Conservation (phyloP, 2,113 vertebrate species). For the Otis tarda region DNA sequence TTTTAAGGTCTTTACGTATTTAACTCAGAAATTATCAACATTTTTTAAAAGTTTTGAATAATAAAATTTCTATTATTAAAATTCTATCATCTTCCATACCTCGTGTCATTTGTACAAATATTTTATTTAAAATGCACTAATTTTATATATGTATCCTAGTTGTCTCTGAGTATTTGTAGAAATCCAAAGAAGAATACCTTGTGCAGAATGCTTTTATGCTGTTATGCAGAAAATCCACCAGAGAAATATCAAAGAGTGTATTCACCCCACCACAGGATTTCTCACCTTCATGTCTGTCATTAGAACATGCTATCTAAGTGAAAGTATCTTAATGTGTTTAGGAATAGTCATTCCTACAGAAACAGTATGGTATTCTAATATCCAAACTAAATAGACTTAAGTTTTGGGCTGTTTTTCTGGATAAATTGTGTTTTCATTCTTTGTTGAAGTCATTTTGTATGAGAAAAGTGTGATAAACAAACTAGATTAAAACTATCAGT, state of each 20-base stretch:
- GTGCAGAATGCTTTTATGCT: neutral
- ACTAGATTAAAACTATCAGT: neutral
- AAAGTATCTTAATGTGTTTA: neutral
- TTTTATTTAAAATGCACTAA: neutral
- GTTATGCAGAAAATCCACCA: neutral
- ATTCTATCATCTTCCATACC: neutral
- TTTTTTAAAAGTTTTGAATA: neutral
- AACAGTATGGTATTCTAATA: neutral
- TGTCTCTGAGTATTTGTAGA: neutral
- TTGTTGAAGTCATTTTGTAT: neutral
- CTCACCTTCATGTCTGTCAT: neutral
- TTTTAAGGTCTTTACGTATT: neutral
- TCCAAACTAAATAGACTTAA: neutral
- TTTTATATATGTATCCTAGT: neutral
- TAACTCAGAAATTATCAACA: neutral
- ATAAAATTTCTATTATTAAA: neutral
- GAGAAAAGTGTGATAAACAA: neutral
- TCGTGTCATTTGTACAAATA: neutral
- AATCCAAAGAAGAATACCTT: neutral
- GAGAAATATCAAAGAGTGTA: neutral
- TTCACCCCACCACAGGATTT: neutral
- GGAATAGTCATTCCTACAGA: neutral
- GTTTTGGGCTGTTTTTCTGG: neutral
- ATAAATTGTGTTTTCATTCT: neutral
- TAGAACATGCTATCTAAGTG: neutral